phyloP scores from a whole-genome alignment of 2,113 vertebrate genomes.

The Boleophthalmus pectinirostris region DNA sequence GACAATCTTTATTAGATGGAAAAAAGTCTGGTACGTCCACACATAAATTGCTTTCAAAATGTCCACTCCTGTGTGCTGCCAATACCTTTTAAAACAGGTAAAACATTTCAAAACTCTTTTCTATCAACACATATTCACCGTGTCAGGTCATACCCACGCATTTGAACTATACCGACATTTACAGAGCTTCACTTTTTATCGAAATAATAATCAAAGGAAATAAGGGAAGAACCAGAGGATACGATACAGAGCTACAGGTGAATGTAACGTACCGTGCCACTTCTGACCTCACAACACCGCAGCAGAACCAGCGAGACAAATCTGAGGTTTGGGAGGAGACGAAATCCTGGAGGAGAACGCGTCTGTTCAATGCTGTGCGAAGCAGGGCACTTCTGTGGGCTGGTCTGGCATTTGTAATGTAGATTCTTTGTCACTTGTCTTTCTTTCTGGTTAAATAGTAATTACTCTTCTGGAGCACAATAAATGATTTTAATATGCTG shows the following conservation, averaged over 20 bases:
- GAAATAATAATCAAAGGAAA: constrained; percentile 33
- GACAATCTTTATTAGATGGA: too few relatives aligned
- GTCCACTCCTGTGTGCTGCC: neutral
- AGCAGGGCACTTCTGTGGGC: constrained; percentile 62
- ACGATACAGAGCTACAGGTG: constrained; percentile 57
- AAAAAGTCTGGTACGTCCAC: too few relatives aligned
- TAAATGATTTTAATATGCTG: constrained; percentile 83
- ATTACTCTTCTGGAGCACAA: constrained; percentile 84
- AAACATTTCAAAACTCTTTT: neutral
- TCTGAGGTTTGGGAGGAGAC: constrained; percentile 45
- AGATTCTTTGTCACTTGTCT: constrained; percentile 83
- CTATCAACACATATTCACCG: neutral
- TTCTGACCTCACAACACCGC: constrained; percentile 68
- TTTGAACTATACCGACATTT: constrained; percentile 35
- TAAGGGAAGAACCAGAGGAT: constrained; percentile 15
- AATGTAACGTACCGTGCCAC: constrained; percentile 80
- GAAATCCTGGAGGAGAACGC: constrained; percentile 54
- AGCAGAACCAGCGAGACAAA: constrained; percentile 50
- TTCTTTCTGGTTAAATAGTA: constrained; percentile 83
- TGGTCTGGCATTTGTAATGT: constrained; percentile 79
- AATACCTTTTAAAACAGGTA: constrained; percentile 11
- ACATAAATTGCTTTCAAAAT: neutral
- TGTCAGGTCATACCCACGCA: neutral
- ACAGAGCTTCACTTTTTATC: constrained; percentile 40
- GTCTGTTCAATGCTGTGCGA: constrained; percentile 61